Base-by-base conservation (phyloP, 2,797 vertebrate species). In the Ambastaia sidthimunki region DNA sequence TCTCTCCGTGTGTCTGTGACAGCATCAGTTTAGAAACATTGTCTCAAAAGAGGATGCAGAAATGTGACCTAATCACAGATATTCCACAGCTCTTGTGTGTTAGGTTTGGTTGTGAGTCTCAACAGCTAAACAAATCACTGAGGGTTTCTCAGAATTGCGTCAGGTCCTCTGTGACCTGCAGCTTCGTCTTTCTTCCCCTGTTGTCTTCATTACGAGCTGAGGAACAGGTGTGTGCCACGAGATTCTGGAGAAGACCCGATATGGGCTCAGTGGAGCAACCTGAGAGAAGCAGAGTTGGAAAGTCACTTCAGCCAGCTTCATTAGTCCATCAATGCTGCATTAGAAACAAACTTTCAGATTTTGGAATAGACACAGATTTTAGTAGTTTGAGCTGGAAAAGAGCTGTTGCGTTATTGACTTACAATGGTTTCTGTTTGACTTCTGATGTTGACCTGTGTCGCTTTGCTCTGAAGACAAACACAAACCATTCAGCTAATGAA, bases 61-160 rank as follows among this genome's bases (percentile, higher is more conserved):
- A 52, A 34, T 37, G 44, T 18, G 37, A 68, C 16, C 48, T 6
- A 31, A 48, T 59, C 3, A 5, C 34, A 7, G 7, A 15, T n/a
- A 16, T 6, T 62, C 41, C 28, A 48, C 12, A 65, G 21, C 3
- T n/a, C 18, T 41, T 18, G 25, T 82, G 31, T 18, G 3, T 3
- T 7, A 63, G 31, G 41, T 47, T 60, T 67, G 52, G 47, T 62
- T 37, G 62, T 16, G 47, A 48, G 31, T 19, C 54, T 2, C 54
- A 11, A 55, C 54, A 66, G 9, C 75, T 55, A 50, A 80, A 71
- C 59, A 16, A 44, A 48, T 71, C 59, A 41, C 59, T 54, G 25
- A 71, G 57, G 66, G 79, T 92, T 91, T 91, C 90, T 83, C 48
- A 52, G 80, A 76, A 86, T 91, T 93, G 89, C 91, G 89, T 93